These are phyloP conservation scores for Mobula hypostoma DNA, from an alignment of 2,113 vertebrate genomes.

Conservation along the genomic window DNA sequence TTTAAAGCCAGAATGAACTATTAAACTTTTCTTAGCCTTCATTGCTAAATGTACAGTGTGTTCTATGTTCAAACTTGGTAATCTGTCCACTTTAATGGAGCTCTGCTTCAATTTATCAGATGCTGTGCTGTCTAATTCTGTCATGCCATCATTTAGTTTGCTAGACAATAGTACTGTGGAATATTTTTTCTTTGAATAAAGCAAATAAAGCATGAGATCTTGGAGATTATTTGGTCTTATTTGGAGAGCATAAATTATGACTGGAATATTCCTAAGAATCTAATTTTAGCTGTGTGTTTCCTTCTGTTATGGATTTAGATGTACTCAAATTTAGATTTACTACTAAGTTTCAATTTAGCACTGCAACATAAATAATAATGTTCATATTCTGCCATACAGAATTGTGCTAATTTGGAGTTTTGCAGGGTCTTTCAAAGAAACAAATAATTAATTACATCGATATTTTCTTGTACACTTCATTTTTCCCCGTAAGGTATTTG, in stretches of 20 bases:
- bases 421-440: neutral
- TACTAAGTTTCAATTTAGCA: neutral
- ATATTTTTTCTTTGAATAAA: conserved; percentile 59
- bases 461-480: neutral
- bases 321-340: neutral
- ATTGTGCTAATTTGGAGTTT: neutral
- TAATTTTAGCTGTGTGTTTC: neutral
- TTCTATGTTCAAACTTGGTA: conserved; percentile 53
- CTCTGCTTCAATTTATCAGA: conserved; percentile 61
- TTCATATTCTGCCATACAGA: no score
- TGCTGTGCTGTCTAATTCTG: conserved; percentile 70
- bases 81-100: conserved; percentile 56
- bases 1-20: conserved; percentile 63
- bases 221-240: conserved; percentile 14
- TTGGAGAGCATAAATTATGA: neutral
- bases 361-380: neutral
- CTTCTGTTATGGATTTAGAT: neutral
- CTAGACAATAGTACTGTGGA: conserved; percentile 65
- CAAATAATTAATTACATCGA: neutral
- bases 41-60: conserved; percentile 61
- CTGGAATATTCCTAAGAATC: neutral
- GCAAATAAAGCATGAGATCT: conserved; percentile 89
- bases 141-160: conserved; percentile 50
- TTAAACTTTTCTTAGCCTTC: conserved; percentile 60
- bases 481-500: neutral